These are phyloP conservation scores for Anarrhichthys ocellatus DNA, from an alignment of 2,113 vertebrate genomes.

Conservation along the genomic window DNA sequence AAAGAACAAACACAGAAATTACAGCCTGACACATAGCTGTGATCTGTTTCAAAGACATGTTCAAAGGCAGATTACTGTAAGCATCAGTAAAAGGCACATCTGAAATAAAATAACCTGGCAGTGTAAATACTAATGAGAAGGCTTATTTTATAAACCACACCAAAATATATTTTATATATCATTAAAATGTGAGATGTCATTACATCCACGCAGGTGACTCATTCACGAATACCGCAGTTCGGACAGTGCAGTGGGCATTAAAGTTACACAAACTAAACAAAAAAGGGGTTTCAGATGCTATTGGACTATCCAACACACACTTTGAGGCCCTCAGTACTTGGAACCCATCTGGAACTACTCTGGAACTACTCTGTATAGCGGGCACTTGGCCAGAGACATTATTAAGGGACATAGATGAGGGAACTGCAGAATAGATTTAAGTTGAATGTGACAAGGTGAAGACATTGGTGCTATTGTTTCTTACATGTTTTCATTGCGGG, in stretches of 20 bases:
- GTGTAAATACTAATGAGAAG: neutral
- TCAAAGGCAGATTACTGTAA: neutral
- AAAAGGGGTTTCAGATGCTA: too few species aligned
- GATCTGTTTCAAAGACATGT: neutral
- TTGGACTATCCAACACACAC: neutral
- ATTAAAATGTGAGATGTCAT: too few species aligned
- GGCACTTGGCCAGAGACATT: neutral
- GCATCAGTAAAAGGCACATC: neutral
- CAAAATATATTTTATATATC: too few species aligned
- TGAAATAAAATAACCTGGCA: neutral
- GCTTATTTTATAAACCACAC: neutral
- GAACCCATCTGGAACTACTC: neutral
- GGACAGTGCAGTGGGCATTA: too few species aligned
- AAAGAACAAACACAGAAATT: constrained; percentile 20
- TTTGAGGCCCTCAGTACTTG: neutral
- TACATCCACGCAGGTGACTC: too few species aligned
- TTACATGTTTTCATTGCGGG: constrained; percentile 93
- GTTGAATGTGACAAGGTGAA: neutral
- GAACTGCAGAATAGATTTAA: neutral
- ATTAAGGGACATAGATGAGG: neutral
- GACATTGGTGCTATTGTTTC: constrained; percentile 34
- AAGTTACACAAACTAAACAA: too few species aligned
- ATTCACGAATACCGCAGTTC: too few species aligned
- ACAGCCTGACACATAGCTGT: neutral
- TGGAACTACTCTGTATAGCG: neutral